Conservation (phyloP, 2,113 vertebrate species). For the Athene noctua region DNA sequence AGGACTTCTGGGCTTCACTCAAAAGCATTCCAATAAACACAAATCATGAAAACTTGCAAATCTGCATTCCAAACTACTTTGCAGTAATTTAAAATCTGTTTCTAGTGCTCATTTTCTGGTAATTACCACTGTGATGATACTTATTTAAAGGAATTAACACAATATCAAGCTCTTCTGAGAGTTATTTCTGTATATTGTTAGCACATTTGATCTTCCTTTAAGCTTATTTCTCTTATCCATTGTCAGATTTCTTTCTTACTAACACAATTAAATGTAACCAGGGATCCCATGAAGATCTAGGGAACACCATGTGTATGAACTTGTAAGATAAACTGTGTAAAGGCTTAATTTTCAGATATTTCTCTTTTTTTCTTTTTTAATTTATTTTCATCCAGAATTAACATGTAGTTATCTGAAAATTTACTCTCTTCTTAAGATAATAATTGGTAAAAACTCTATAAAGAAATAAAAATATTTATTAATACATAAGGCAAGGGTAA, state of each 20-base stretch:
- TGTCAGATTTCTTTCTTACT: neutral
- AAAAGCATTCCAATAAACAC: neutral
- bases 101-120: neutral
- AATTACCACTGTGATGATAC: neutral
- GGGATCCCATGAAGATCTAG: neutral
- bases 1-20: neutral
- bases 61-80: neutral
- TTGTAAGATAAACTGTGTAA: neutral
- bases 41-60: neutral
- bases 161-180: neutral
- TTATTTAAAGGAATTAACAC: neutral
- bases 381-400: neutral
- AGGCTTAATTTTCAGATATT: neutral
- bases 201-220: neutral
- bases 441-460: neutral
- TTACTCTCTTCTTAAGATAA: neutral
- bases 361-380: neutral
- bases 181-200: neutral
- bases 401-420: neutral
- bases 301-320: neutral
- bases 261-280: neutral
- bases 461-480: neutral
- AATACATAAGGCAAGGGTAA: neutral
- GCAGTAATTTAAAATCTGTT: neutral
- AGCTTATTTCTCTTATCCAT: neutral